These are phyloP conservation scores for Drosophila rhopaloa DNA, from an alignment of 1,140 invertebrate species.

Conservation along the genomic window DNA sequence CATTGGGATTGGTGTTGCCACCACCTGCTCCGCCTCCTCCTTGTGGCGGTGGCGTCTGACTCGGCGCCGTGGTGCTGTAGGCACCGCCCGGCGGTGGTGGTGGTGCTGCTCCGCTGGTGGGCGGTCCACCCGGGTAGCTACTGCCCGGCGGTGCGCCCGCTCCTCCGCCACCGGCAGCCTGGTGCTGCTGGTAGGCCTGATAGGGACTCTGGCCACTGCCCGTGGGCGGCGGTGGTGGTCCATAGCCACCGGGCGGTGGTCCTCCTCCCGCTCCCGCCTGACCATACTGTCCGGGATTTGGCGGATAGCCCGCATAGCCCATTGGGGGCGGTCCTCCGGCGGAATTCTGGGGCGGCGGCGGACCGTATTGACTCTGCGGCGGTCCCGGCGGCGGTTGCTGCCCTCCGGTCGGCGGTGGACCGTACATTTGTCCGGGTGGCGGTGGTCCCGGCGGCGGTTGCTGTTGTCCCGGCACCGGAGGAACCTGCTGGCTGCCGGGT, in stretches of 20 bases:
- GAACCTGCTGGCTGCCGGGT: slow-evolving; percentile 65
- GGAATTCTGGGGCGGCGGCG: slow-evolving; percentile 75
- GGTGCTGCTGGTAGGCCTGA: slow-evolving; percentile 61
- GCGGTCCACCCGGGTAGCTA: slow-evolving; percentile 60
- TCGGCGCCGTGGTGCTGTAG: slow-evolving; percentile 76
- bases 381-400: slow-evolving; percentile 78
- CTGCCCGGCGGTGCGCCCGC: slow-evolving; percentile 58
- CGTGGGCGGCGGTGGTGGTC: slow-evolving; percentile 68
- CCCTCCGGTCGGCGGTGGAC: slow-evolving; percentile 83
- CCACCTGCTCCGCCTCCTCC: slow-evolving; percentile 45
- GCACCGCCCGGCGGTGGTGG: slow-evolving; percentile 64
- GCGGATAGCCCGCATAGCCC: slow-evolving; percentile 75
- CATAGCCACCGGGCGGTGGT: slow-evolving; percentile 76
- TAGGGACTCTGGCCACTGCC: slow-evolving; percentile 71
- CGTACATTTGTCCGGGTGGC: slow-evolving; percentile 73
- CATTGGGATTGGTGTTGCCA: slow-evolving; percentile 66
- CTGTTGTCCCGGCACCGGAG: slow-evolving; percentile 69
- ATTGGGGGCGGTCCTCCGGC: slow-evolving; percentile 71
- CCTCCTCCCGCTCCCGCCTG: slow-evolving; percentile 58
- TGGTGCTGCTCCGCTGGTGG: slow-evolving; percentile 50
- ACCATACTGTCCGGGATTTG: slow-evolving; percentile 79
- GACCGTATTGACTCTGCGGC: slow-evolving; percentile 81
- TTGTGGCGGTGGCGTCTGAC: slow-evolving; percentile 78
- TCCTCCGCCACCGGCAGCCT: slow-evolving; percentile 26
- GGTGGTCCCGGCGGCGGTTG: slow-evolving; percentile 70